Evolutionary conservation across 2,113 vertebrate genomes (phyloP), one percentile per base, ranked within the genome.

Genomic region (Oryzias melastigma): DNA sequence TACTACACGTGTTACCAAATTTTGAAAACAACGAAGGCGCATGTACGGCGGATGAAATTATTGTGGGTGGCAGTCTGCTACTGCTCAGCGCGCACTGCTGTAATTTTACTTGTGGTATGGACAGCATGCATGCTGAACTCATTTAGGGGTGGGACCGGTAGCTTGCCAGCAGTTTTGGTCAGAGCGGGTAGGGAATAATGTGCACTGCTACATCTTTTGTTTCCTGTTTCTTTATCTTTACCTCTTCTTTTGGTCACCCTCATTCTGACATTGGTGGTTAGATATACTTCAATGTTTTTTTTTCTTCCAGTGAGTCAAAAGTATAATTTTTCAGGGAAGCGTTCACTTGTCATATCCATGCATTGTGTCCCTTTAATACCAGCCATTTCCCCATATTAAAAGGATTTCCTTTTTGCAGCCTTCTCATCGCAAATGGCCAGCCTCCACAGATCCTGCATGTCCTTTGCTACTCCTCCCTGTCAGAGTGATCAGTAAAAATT

Each of bases 401-500:
- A 62, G 25, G 66, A 44, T 76, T 49, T 65, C 12, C 22, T 53
- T 76, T 49, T 65, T 29, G 54, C 53, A 29, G 52, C 48, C 50
- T 49, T 57, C 22, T 65, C 60, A 79, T 87, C 86, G 87, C 88
- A 92, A 89, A 88, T 41, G 84, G 89, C 92, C 88, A 90, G 90
- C 92, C 90, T 93, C 91, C 91, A 91, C 82, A 90, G 92, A 93
- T 92, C 89, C 91, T 91, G 93, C 92, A 86, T 91, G 85, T 93
- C 89, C 95, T 97, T 94, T 95, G 95, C 93, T 93, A 92, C 95
- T 93, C 91, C 90, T 91, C 91, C 93, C 93, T 95, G 92, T 94
- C 93, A 90, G 93, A 96, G 94, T 96, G 94, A 97, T 98, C 95
- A 96, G 95, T 98, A 96, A 97, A 98, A 98, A 95, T 96, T 97